phyloP scores from a whole-genome alignment of 2,113 vertebrate species.

The Hippocampus guttulatus region DNA sequence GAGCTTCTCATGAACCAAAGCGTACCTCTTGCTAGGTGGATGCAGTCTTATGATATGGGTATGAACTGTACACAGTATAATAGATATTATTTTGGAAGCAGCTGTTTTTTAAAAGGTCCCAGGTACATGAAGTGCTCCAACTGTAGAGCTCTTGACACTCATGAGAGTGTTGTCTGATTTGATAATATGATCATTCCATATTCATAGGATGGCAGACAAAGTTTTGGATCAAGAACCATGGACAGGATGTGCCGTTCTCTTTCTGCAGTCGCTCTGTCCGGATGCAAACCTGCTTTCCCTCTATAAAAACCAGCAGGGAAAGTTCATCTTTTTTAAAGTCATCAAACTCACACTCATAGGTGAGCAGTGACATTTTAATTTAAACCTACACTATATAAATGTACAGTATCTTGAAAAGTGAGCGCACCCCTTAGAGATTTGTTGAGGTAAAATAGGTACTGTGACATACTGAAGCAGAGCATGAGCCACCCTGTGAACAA shows the following conservation, averaged over 20 bases:
- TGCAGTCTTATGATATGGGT: too few relatives aligned
- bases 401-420: not conserved
- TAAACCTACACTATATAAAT: not conserved
- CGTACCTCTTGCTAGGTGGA: too few relatives aligned
- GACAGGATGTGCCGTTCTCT: conserved; percentile 87
- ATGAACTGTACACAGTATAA: too few relatives aligned
- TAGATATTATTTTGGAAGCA: too few relatives aligned
- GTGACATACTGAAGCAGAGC: too few relatives aligned
- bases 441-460: too few relatives aligned
- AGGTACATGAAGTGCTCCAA: too few relatives aligned
- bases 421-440: not conserved
- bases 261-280: conserved; percentile 78
- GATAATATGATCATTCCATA: not conserved
- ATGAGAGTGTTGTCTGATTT: not conserved
- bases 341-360: conserved; percentile 85
- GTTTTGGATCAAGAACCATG: conserved; percentile 62
- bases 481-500: too few relatives aligned
- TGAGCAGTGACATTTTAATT: conserved; percentile 39
- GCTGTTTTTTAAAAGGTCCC: too few relatives aligned
- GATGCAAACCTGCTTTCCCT: conserved; percentile 72
- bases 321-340: conserved; percentile 79
- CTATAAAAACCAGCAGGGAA: conserved; percentile 78
- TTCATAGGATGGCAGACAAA: conserved; percentile 72
- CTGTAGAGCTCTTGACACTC: too few relatives aligned
- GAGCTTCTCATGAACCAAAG: too few relatives aligned